Percentiles rank a stretch among this genome's conserved stretches.
Evolutionary conservation across 2,888 invertebrate genomes (phyloP).

Genomic region (Homarus gammarus): DNA sequence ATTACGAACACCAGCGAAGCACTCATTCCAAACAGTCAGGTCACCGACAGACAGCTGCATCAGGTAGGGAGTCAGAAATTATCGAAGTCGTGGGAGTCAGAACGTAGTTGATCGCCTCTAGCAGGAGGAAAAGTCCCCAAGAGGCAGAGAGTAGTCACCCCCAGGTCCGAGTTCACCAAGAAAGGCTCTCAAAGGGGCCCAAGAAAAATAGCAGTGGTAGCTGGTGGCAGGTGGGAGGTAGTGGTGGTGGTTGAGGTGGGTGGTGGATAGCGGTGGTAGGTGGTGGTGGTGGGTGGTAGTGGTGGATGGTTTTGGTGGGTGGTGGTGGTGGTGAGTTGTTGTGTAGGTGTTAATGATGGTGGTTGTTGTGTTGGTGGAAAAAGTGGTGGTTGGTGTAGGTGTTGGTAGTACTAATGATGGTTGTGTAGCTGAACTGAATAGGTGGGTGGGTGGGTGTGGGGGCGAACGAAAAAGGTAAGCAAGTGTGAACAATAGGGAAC

Average conservation of each 20-base stretch:
- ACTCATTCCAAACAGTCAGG: constrained; percentile 48
- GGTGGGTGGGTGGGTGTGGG: not conserved
- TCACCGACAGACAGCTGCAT: constrained; percentile 34
- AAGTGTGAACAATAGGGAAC: constrained; percentile 37
- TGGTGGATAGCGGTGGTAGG: too few species aligned
- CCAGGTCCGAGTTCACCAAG: constrained; percentile 18
- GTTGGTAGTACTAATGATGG: not conserved
- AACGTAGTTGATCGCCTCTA: constrained; percentile 12
- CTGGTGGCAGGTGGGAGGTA: not conserved
- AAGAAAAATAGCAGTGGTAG: not conserved
- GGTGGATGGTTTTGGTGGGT: too few species aligned
- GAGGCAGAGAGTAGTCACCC: constrained; percentile 22
- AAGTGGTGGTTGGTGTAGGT: not conserved
- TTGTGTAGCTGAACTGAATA: too few species aligned
- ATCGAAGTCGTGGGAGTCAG: constrained; percentile 16
- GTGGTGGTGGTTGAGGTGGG: constrained; percentile 5
- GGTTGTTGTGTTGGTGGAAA: too few species aligned
- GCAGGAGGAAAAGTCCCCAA: constrained; percentile 11
- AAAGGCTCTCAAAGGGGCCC: not conserved
- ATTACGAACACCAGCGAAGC: constrained; percentile 1
- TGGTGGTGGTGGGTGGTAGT: too few species aligned
- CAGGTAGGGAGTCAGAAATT: not conserved
- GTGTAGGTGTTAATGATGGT: too few species aligned
- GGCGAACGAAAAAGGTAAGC: not conserved
- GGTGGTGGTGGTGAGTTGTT: too few species aligned